These are phyloP conservation scores for Parotia lawesii DNA, from an alignment of 2,113 vertebrate genomes.

Conservation along the genomic window DNA sequence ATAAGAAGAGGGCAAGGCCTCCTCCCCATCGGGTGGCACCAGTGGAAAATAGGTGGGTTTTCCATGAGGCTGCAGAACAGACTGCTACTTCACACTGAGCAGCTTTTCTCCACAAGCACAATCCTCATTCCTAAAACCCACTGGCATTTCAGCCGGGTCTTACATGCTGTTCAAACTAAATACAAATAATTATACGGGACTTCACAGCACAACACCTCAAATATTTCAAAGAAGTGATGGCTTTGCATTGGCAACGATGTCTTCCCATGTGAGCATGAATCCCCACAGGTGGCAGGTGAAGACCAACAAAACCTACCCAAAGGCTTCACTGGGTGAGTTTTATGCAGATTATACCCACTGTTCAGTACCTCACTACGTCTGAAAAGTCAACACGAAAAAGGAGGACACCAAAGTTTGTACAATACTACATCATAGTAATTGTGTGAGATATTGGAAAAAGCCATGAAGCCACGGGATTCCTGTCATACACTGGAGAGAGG, in stretches of 20 bases:
- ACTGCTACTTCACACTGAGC: rapidly evolving
- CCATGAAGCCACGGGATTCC: not conserved
- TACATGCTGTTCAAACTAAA: not conserved
- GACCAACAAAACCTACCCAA: not conserved
- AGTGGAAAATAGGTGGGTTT: not conserved
- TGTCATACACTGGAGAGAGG: not conserved
- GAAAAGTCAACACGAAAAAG: not conserved
- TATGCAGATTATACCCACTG: rapidly evolving
- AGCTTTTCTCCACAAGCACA: not conserved
- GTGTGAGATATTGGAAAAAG: not conserved
- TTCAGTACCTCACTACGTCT: not conserved
- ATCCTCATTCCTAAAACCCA: not conserved
- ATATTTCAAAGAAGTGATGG: not conserved
- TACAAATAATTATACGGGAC: not conserved
- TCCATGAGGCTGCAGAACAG: not conserved
- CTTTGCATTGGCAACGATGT: not conserved
- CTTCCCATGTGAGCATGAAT: not conserved
- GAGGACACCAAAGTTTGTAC: not conserved
- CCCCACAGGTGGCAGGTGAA: not conserved
- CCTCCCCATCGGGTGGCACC: rapidly evolving
- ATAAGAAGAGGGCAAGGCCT: not conserved
- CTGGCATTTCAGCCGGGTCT: rapidly evolving
- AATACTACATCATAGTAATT: rapidly evolving
- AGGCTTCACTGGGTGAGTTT: not conserved
- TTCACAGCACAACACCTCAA: not conserved